Conservation (phyloP, 2,888 invertebrate genomes). For the Chymomyza fuscimana region DNA sequence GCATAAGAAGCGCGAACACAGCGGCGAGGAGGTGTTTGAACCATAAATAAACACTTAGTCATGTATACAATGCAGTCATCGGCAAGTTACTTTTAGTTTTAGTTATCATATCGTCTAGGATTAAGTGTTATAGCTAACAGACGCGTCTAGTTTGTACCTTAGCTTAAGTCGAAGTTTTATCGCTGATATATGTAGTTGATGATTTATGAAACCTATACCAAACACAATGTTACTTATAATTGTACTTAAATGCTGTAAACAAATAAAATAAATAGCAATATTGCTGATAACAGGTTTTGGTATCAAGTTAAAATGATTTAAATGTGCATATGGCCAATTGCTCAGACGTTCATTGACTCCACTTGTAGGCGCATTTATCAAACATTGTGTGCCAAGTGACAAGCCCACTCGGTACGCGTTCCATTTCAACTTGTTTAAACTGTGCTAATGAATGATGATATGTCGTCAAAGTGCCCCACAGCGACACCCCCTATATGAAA, state of each 20-base stretch:
- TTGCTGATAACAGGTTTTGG: background rate
- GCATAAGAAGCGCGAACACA: constrained; percentile 62
- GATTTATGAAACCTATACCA: constrained; percentile 24
- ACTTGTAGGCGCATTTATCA: constrained; percentile 27
- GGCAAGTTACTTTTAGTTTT: constrained; percentile 27
- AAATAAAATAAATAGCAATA: background rate
- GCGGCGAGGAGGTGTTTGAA: constrained; percentile 23
- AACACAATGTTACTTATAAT: background rate
- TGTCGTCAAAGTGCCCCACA: background rate
- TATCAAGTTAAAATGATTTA: background rate
- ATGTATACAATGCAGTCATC: constrained; percentile 24
- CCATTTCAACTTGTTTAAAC: background rate
- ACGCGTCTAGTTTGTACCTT: constrained; percentile 9
- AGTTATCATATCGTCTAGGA: constrained; percentile 51
- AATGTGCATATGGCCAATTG: background rate
- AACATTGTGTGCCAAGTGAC: background rate
- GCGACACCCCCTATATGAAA: constrained; percentile 20
- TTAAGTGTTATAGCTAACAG: constrained; percentile 36
- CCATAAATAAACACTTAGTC: constrained; percentile 12
- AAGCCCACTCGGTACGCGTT: background rate
- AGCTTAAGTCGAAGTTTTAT: too few species aligned
- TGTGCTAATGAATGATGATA: background rate
- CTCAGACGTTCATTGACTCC: constrained; percentile 19
- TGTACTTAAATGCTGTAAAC: background rate
- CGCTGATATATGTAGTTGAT: constrained; percentile 6